These are phyloP conservation scores for Nymphalis urticae DNA, from an alignment of 2,888 invertebrate genomes.

Conservation along the genomic window DNA sequence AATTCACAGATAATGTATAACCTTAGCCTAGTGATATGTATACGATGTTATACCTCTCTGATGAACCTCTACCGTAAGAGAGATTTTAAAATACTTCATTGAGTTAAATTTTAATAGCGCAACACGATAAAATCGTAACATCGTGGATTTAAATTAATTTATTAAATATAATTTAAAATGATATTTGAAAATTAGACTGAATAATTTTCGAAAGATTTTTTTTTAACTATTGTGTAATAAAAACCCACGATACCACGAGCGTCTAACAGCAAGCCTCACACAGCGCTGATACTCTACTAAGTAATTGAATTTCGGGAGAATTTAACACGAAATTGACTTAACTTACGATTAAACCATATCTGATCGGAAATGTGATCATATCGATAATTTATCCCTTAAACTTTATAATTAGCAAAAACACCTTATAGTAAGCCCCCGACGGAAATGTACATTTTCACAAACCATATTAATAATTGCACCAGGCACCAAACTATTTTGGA, in stretches of 20 bases:
- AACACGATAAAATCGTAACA: slow-evolving; percentile 17
- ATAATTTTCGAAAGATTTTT: background rate
- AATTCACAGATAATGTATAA: slow-evolving; percentile 54
- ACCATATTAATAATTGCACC: background rate
- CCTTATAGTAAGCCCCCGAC: slow-evolving; percentile 29
- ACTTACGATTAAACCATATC: slow-evolving; percentile 55
- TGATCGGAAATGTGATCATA: slow-evolving; percentile 33
- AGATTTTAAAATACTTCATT: slow-evolving; percentile 28
- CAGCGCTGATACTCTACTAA: slow-evolving; percentile 64
- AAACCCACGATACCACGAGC: slow-evolving; percentile 55
- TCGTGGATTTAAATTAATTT: slow-evolving; percentile 46
- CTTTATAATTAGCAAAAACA: slow-evolving; percentile 34
- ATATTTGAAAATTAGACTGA: background rate
- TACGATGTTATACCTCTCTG: slow-evolving; percentile 68
- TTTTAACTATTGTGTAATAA: slow-evolving; percentile 34
- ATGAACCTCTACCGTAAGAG: slow-evolving; percentile 45
- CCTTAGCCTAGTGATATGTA: slow-evolving; percentile 77
- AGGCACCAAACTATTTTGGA: too few species aligned
- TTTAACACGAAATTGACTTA: slow-evolving; percentile 80
- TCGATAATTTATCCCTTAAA: slow-evolving; percentile 44
- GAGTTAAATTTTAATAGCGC: slow-evolving; percentile 31
- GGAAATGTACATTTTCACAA: slow-evolving; percentile 3
- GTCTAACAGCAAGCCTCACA: slow-evolving; percentile 56
- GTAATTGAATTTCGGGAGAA: slow-evolving; percentile 82
- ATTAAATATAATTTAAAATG: background rate